A percentile compares a stretch with the other conserved stretches of the same genome.
Conservation (phyloP, 2,797 vertebrate genomes). For the Sarcophilus harrisii region DNA sequence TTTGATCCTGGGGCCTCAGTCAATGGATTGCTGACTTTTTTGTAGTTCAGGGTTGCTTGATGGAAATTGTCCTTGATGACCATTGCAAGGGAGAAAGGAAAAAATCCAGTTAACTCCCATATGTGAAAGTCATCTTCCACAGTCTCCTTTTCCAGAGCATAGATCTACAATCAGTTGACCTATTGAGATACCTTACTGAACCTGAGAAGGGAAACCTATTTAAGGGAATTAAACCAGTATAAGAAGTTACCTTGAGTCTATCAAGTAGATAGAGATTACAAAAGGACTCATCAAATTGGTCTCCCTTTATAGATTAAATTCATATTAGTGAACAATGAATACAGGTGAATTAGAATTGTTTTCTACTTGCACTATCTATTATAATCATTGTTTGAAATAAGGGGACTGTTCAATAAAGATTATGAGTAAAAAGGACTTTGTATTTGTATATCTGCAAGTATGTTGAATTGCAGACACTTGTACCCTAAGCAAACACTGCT, state of each 20-base stretch:
- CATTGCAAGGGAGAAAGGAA: conserved; percentile 44
- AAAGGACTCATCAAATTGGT: not conserved
- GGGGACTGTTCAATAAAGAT: not conserved
- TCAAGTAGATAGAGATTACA: not conserved
- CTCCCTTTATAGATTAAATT: not conserved
- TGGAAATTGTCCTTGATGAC: conserved; percentile 64
- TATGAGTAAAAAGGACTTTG: not conserved
- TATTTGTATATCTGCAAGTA: conserved; percentile 24
- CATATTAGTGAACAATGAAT: not conserved
- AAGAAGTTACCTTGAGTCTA: conserved; percentile 15
- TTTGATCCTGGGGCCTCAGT: conserved; percentile 61
- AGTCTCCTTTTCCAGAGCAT: not conserved
- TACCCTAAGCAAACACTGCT: conserved; percentile 17
- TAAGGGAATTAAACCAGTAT: not conserved
- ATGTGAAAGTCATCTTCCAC: not conserved
- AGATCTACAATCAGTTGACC: conserved; percentile 32
- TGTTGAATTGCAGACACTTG: conserved; percentile 4
- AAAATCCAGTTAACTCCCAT: not conserved
- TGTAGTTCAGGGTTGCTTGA: conserved; percentile 37
- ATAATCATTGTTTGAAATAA: conserved; percentile 5
- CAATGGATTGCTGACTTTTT: conserved; percentile 53
- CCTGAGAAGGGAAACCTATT: not conserved
- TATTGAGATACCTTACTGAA: not conserved
- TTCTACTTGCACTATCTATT: conserved; percentile 30
- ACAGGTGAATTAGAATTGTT: not conserved